Evolutionary conservation across 2,888 invertebrate species (phyloP).

Genomic region (Tetragonula carbonaria): DNA sequence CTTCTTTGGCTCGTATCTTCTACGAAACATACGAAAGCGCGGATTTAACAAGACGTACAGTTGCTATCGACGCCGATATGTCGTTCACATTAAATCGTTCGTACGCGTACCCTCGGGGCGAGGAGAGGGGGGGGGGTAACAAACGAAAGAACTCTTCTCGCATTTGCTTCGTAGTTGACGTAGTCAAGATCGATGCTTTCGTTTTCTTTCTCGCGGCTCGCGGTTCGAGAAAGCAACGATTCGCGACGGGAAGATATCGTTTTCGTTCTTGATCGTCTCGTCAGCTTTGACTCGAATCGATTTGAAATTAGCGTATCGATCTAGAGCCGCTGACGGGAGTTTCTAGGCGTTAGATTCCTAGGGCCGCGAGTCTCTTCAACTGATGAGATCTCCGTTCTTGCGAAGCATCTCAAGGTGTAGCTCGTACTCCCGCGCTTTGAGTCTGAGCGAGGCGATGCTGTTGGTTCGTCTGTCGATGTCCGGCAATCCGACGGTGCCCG

Average conservation of each 20-base stretch:
- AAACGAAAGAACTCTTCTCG: background rate
- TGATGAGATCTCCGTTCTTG: conserved; percentile 92
- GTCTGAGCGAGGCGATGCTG: conserved; percentile 93
- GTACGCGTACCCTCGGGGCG: background rate
- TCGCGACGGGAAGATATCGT: background rate
- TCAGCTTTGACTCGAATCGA: background rate
- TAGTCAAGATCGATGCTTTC: conserved; percentile 26
- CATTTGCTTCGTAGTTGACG: background rate
- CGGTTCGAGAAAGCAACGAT: background rate
- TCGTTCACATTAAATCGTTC: background rate
- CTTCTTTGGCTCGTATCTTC: conserved; percentile 57
- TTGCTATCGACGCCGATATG: background rate
- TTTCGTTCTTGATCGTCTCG: background rate
- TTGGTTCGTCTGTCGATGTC: conserved; percentile 93
- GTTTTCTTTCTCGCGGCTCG: conserved; percentile 34
- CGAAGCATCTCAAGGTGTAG: conserved; percentile 92
- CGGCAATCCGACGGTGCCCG: conserved; percentile 84
- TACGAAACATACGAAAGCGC: conserved; percentile 23
- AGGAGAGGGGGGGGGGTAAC: too few species aligned
- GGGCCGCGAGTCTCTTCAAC: conserved; percentile 85
- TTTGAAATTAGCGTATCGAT: background rate
- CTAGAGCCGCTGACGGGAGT: too few species aligned
- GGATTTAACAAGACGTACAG: background rate
- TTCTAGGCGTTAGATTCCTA: background rate
- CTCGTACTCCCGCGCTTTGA: conserved; percentile 96